phyloP scores from a whole-genome alignment of 1,140 invertebrate genomes.

The Aphelinus certus region DNA sequence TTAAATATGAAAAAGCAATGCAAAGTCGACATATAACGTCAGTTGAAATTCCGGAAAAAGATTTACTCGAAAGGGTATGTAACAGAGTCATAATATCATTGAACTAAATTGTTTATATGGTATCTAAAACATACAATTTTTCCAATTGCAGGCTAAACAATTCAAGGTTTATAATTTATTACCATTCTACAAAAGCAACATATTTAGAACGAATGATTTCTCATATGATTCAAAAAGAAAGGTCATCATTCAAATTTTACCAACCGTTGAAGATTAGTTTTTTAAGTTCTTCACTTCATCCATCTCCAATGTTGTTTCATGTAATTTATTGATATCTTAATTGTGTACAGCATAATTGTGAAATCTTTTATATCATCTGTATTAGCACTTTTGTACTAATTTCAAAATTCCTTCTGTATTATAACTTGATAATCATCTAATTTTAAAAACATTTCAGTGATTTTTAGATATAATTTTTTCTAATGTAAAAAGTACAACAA shows the following conservation, averaged over 20 bases:
- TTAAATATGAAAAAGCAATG: slow-evolving; percentile 86
- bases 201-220: slow-evolving; percentile 93
- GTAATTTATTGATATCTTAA: not conserved
- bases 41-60: slow-evolving; percentile 91
- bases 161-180: slow-evolving; percentile 91
- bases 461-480: slow-evolving; percentile 18
- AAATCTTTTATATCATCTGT: not conserved
- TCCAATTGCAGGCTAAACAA: slow-evolving; percentile 81
- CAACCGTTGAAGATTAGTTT: slow-evolving; percentile 50
- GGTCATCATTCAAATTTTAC: slow-evolving; percentile 85
- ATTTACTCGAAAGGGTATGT: slow-evolving; percentile 87
- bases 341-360: not conserved
- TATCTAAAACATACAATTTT: slow-evolving; percentile 5
- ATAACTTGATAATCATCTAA: too few species aligned
- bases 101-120: slow-evolving; percentile 35
- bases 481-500: slow-evolving; percentile 21
- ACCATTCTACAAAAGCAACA: slow-evolving; percentile 90
- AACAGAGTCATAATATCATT: slow-evolving; percentile 53
- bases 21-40: slow-evolving; percentile 77
- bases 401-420: too few species aligned
- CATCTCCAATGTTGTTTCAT: slow-evolving; percentile 5
- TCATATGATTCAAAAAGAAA: slow-evolving; percentile 85
- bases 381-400: not conserved
- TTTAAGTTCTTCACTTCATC: slow-evolving; percentile 1
- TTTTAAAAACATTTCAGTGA: slow-evolving; percentile 15